Evolutionary conservation across 1,140 invertebrate species (phyloP).

Genomic region (Micrasema longulum): DNA sequence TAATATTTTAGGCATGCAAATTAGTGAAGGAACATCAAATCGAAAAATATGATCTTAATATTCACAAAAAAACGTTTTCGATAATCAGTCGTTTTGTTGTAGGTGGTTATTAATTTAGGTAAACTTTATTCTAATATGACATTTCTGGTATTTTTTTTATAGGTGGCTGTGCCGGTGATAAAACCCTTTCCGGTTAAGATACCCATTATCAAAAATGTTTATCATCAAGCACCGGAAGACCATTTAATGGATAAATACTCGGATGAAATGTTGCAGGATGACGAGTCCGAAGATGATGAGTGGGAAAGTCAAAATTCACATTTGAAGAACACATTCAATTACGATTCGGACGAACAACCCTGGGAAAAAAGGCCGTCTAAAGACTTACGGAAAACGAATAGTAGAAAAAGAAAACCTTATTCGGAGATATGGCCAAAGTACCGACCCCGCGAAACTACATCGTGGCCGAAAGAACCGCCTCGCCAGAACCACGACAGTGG

Average conservation of each 20-base stretch:
- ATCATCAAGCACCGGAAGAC: constrained; percentile 58
- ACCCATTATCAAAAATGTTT: constrained; percentile 73
- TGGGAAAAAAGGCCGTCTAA: constrained; percentile 18
- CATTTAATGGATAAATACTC: constrained; percentile 53
- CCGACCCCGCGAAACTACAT: background rate
- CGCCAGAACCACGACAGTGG: no score
- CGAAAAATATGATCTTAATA: background rate
- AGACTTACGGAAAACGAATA: no score
- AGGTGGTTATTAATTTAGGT: no score
- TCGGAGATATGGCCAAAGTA: no score
- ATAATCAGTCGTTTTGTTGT: no score
- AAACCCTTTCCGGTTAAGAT: constrained; percentile 75
- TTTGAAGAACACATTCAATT: no score
- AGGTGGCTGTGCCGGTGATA: constrained; percentile 71
- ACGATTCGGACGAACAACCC: constrained; percentile 50
- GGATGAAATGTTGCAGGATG: constrained; percentile 13
- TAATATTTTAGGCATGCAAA: background rate
- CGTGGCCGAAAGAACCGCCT: no score
- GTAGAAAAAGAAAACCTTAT: no score
- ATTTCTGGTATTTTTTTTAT: constrained; percentile 32
- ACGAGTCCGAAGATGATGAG: no score
- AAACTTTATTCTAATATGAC: no score
- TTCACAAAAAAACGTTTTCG: no score
- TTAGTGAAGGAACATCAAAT: background rate
- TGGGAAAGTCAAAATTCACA: no score